Percentiles rank a stretch among this genome's conserved stretches.
Evolutionary conservation across 2,888 invertebrate genomes (phyloP).

Genomic region (Apotomis betuletana): DNA sequence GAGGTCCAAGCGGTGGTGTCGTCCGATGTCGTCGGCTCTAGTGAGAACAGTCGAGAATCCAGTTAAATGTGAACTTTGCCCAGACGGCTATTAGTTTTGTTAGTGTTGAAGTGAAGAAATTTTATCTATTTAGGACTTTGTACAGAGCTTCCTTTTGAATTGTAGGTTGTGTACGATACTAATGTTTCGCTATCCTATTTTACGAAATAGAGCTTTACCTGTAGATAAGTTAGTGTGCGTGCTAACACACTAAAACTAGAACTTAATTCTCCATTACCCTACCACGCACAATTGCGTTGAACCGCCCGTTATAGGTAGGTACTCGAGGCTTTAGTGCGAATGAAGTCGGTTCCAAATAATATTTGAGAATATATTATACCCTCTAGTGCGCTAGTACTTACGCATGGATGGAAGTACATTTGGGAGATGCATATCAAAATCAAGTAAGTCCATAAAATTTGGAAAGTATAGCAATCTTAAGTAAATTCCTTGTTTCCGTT

Average conservation of each 20-base stretch:
- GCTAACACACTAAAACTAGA: not conserved
- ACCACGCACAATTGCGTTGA: no score
- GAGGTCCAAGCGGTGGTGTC: constrained; percentile 78
- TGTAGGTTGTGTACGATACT: constrained; percentile 22
- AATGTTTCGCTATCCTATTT: constrained; percentile 4
- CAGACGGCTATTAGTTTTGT: constrained; percentile 35
- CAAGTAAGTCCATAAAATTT: no score
- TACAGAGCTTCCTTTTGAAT: constrained; percentile 38
- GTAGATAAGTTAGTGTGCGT: not conserved
- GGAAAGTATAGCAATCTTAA: no score
- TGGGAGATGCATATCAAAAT: no score
- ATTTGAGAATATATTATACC: no score
- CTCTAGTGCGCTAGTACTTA: no score
- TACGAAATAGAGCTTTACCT: not conserved
- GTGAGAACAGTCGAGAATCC: constrained; percentile 89
- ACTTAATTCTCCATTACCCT: no score
- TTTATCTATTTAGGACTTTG: constrained; percentile 41
- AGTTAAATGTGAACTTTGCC: constrained; percentile 66
- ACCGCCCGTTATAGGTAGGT: no score
- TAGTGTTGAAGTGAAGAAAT: constrained; percentile 36
- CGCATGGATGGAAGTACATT: no score
- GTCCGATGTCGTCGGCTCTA: constrained; percentile 79
- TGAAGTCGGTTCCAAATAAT: no score
- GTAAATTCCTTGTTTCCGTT: no score
- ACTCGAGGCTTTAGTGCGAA: no score